Conservation (phyloP, 2,797 vertebrate genomes). For the Hippocampus kuda region DNA sequence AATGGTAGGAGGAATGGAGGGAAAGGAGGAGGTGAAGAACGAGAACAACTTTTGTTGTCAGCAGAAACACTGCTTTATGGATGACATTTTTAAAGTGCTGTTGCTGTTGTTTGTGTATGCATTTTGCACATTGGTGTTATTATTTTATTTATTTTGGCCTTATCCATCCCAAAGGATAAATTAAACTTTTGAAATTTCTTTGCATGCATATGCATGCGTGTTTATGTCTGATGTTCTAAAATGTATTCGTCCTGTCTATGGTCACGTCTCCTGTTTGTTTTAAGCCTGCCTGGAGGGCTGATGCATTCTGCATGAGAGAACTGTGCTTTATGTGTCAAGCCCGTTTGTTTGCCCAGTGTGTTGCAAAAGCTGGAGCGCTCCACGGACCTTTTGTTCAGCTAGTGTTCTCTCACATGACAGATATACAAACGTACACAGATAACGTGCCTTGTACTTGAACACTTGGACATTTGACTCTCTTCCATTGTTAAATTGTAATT, state of each 20-base stretch:
- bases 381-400: conserved; percentile 54
- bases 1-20: background rate
- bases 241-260: conserved; percentile 54
- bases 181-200: conserved; percentile 49
- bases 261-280: conserved; percentile 61
- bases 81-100: conserved; percentile 47
- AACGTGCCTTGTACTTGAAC: background rate
- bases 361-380: conserved; percentile 50
- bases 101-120: conserved; percentile 21
- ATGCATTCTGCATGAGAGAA: conserved; percentile 66
- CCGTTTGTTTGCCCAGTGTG: conserved; percentile 65
- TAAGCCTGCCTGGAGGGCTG: conserved; percentile 57
- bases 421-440: background rate
- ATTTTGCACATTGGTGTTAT: conserved; percentile 24
- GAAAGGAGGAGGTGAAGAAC: conserved; percentile 8
- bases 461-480: conserved; percentile 8
- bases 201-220: conserved; percentile 12
- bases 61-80: conserved; percentile 63
- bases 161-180: conserved; percentile 59
- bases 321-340: conserved; percentile 61
- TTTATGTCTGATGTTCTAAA: conserved; percentile 35
- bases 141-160: conserved; percentile 42
- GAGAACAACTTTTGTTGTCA: conserved; percentile 53
- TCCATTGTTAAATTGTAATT: conserved; percentile 22
- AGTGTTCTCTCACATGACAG: conserved; percentile 24